phyloP scores from a whole-genome alignment of 1,140 invertebrate species.

The Drosophila tristis region DNA sequence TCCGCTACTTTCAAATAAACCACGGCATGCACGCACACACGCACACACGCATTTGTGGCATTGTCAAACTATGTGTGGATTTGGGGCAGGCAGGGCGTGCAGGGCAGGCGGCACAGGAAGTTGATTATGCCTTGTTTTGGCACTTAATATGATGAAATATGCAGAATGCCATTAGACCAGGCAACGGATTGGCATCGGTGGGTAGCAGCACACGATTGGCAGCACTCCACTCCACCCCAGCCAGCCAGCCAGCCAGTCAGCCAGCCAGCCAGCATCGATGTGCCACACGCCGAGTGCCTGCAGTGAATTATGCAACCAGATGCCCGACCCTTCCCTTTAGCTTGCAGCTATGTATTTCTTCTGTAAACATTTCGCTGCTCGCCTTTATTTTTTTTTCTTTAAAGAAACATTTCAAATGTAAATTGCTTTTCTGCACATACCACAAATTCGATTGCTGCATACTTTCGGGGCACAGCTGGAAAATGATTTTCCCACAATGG shows the following conservation, averaged over 20 bases:
- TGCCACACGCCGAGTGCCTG: conserved; percentile 19
- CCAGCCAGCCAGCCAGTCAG: too few species aligned
- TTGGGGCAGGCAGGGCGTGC: conserved; percentile 17
- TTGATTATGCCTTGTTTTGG: conserved; percentile 82
- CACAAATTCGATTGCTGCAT: conserved; percentile 15
- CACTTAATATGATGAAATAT: conserved; percentile 83
- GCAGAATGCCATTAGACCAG: conserved; percentile 73
- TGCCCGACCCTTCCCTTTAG: neutral
- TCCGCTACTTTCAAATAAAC: too few species aligned
- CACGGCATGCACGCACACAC: neutral
- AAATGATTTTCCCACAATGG: neutral
- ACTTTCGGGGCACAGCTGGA: conserved; percentile 30
- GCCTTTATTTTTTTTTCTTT: neutral
- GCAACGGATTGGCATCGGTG: neutral
- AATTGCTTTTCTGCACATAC: conserved; percentile 8
- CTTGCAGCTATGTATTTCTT: neutral
- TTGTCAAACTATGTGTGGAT: conserved; percentile 20
- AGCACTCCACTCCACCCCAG: conserved; percentile 5
- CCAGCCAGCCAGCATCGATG: neutral
- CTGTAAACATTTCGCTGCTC: conserved; percentile 7
- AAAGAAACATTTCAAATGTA: conserved; percentile 14
- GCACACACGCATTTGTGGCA: conserved; percentile 6
- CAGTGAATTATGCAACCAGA: conserved; percentile 40
- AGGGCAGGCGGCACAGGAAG: conserved; percentile 33
- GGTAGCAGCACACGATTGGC: conserved; percentile 35